Base-by-base conservation (phyloP, 2,113 vertebrate species). In the Hiodon alosoides region DNA sequence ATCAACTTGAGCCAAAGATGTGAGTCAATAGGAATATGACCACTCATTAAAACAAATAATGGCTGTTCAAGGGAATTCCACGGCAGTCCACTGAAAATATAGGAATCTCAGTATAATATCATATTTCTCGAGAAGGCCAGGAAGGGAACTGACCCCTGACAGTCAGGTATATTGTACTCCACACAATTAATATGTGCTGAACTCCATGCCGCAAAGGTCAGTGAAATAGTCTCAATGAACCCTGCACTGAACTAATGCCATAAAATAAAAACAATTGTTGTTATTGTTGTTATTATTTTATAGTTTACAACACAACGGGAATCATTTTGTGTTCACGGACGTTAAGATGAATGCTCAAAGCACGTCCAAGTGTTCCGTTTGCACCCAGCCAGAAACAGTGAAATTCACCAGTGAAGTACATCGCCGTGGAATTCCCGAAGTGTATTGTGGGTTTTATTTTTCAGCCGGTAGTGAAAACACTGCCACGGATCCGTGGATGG, bases 381-480 rank as follows among this genome's bases (percentile, higher is more conserved):
- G 31, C 31, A 31, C 31, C 31, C 31, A 2, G 31, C 31, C 31
- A 31, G 31, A 31, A 31, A 64, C 60, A 64, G 72, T 46, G 72
- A 78, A 80, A 82, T 88, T 82, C 86, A 86, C 86, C 83, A 78
- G 84, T 85, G 85, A 88, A 76, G 83, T 86, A 84, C 86, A 81
- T 85, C 87, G 77, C 48, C 65, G 74, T 81, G 84, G 82, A 86
- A 91, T 91, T 90, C 83, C 86, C 85, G 79, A 86, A 82, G 78
- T 78, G 83, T 85, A 84, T 82, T 83, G 82, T 80, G 75, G 71
- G 75, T 66, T 4, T 10, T 13, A 77, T 14, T 68, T 74, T 77
- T 87, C 85, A 85, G 82, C 83, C 79, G 74, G 81, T 81, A 86
- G 86, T 89, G 82, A 90, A 89, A 91, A 91, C 86, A 88, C 77